These are phyloP conservation scores for Peromyscus melanophrys DNA, from an alignment of 2,797 vertebrate genomes.

Conservation along the genomic window DNA sequence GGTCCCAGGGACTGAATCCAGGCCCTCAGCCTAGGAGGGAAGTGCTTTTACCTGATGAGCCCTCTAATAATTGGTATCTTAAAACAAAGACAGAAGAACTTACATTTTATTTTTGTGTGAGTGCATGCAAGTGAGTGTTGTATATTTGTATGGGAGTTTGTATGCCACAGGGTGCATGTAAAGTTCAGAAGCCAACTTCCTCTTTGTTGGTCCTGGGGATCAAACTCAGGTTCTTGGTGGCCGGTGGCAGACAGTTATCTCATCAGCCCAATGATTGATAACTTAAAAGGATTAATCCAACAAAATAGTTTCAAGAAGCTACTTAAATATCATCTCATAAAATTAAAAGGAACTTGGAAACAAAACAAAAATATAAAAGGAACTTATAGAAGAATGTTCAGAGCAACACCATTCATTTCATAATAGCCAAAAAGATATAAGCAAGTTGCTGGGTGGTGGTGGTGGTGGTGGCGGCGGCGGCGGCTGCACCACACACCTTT, in stretches of 20 bases:
- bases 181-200: not conserved
- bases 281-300: not conserved
- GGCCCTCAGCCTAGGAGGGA: not conserved
- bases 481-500: not conserved
- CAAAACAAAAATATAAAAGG: not conserved
- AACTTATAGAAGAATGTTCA: not conserved
- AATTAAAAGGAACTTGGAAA: not conserved
- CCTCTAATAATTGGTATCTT: not conserved
- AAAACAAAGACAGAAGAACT: not conserved
- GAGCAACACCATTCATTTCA: not conserved
- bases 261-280: not conserved
- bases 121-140: not conserved
- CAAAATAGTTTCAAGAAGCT: conserved; percentile 5
- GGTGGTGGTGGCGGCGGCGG: too few species aligned
- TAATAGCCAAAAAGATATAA: not conserved
- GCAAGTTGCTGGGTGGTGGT: not conserved
- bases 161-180: not conserved
- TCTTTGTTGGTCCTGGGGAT: not conserved
- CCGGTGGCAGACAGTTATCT: not conserved
- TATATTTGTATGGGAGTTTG: not conserved
- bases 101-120: not conserved
- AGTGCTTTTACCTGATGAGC: not conserved
- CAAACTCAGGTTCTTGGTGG: not conserved
- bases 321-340: not conserved
- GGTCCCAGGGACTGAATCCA: too few species aligned